Evolutionary conservation across 2,888 invertebrate species (phyloP), one percentile per base, ranked within the genome.

Genomic region (Drosophila acutilabella): DNA sequence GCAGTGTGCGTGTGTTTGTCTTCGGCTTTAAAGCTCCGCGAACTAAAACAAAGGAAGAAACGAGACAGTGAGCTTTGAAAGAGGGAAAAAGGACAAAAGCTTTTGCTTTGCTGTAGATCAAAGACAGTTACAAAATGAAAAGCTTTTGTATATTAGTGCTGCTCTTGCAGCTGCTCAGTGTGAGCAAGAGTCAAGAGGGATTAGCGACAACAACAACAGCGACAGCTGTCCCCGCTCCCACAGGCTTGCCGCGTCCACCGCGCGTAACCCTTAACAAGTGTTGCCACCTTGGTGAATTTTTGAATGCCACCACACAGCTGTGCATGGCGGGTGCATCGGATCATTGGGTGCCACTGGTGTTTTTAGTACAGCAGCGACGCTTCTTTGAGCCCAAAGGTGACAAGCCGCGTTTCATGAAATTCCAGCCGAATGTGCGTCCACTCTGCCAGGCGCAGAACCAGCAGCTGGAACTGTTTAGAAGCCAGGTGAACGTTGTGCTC

Each of bases 261-360:
- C 81, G 80, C 42, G 91, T 93, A 45, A 89, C 80, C 44, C 91
- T 94, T 50, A 92, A 94, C 76, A 93, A 94, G 89, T 95, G 94
- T 90, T 95, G 94, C 85, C 93, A 91, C 26, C 91, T 92, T 68
- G 93, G 93, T 51, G 94, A 94, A 87, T 92, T 92, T 73, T 90
- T 94, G 71, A 92, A 91, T 71, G 89, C 85, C 64, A 81, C 64
- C 5, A 90, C 87, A 66, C 89, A 92, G 85, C 92, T 91, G 48
- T 93, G 92, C 76, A 83, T 89, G 4, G 82, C 90, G 16, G 92
- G 92, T 6, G 88, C 91, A 13, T 89, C 91, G 2, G 88, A 91
- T 56, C 73, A 89, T 2, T 95, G 95, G 94, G 91, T 93, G 42
- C 95, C 95, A 6, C 90, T 93, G 2, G 93, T 95, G 41, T 95